Percentiles rank a stretch among this genome's conserved stretches.
Conservation (phyloP, 2,797 vertebrate genomes). For the Hafferia zeledoni region DNA sequence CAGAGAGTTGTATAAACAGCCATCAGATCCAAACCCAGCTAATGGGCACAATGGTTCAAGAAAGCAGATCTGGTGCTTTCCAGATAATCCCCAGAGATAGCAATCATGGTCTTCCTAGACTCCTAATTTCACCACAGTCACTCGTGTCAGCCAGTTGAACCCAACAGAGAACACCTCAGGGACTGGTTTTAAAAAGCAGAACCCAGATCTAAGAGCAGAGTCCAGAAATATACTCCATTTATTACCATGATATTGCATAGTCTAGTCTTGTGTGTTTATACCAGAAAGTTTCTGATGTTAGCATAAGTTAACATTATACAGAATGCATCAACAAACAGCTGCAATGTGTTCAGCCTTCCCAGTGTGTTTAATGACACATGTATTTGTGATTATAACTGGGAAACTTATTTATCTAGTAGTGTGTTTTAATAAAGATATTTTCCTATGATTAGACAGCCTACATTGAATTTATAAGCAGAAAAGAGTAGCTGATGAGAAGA, state of each 20-base stretch:
- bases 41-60: fast-evolving
- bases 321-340: neutral
- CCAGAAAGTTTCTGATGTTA: neutral
- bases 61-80: neutral
- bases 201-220: neutral
- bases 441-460: neutral
- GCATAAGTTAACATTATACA: neutral
- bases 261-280: neutral
- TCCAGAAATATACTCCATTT: neutral
- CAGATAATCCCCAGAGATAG: neutral
- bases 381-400: neutral
- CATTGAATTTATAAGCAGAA: slow-evolving; percentile 36
- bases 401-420: slow-evolving; percentile 6
- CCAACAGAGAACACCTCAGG: neutral
- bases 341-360: neutral
- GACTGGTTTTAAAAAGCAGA: neutral
- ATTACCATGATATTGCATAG: neutral
- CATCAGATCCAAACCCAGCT: neutral
- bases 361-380: neutral
- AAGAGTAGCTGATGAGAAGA: slow-evolving; percentile 56
- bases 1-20: neutral
- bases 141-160: too few species aligned
- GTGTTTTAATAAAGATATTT: slow-evolving; percentile 55
- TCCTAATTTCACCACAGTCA: neutral
- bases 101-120: neutral